phyloP scores from a whole-genome alignment of 1,140 invertebrate species.

The Proctacanthus coquilletti region DNA sequence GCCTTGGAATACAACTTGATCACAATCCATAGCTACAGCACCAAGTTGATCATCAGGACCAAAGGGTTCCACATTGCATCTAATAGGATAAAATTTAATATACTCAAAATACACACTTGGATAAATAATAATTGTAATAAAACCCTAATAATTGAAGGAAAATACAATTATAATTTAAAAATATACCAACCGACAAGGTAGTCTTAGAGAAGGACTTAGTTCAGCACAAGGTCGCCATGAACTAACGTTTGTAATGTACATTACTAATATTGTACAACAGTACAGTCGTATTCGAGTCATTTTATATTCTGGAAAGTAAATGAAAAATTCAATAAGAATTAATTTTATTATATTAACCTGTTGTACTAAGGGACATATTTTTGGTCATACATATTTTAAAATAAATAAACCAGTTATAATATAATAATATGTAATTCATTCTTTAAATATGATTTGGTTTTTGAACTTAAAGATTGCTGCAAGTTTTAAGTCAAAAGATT shows the following conservation, averaged over 20 bases:
- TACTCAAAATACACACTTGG: background rate
- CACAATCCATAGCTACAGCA: slow-evolving; percentile 52
- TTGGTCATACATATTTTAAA: too few relatives aligned
- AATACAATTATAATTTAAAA: background rate
- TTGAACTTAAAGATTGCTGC: too few relatives aligned
- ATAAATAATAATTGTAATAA: background rate
- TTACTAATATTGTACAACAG: slow-evolving; percentile 7
- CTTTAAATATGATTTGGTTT: too few relatives aligned
- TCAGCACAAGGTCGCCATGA: slow-evolving; percentile 29
- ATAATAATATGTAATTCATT: too few relatives aligned
- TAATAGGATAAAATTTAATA: slow-evolving; percentile 11
- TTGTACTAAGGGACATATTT: too few relatives aligned
- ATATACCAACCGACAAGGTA: slow-evolving; percentile 26
- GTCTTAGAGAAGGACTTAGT: slow-evolving; percentile 24
- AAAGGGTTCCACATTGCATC: slow-evolving; percentile 30
- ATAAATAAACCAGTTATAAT: too few relatives aligned
- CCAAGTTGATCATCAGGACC: slow-evolving; percentile 26
- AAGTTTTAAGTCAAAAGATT: too few relatives aligned
- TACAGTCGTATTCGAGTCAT: slow-evolving; percentile 7
- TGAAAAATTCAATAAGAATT: too few relatives aligned
- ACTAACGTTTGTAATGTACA: slow-evolving; percentile 13
- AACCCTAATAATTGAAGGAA: background rate
- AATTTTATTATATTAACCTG: too few relatives aligned
- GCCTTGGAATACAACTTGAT: slow-evolving; percentile 60
- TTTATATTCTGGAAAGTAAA: background rate